Base-by-base conservation (phyloP, 2,888 invertebrate genomes). In the Dyspetes luteomarginatus region DNA sequence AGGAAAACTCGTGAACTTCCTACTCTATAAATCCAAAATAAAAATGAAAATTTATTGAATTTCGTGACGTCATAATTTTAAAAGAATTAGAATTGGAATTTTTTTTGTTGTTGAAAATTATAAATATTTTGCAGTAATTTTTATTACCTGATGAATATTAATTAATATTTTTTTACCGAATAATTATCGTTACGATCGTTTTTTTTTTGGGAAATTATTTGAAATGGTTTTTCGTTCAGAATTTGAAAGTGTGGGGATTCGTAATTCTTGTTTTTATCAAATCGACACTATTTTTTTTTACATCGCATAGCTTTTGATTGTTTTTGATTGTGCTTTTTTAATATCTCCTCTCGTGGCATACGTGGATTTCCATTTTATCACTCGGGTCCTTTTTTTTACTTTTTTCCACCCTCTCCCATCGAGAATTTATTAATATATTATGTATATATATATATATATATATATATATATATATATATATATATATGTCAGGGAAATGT, bases 361-460 rank as follows among this genome's bases (percentile, higher is more conserved):
- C 22, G 62, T 55, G 26, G 12, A 4, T n/a, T 5, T n/a, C 9
- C 26, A 52, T 52, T 55, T 41, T 41, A 9, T 19, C 48, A 2
- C n/a, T 48, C 48, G n/a, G 9, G 7, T 3, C 19, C 48, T 48
- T 7, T 48, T 5, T 17, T 48, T 48, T 15, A 48, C n/a, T 48
- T 67, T 52, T 62, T 30, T 68, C 26, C 5, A 19, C 12, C 19
- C 28, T 68, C 30, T 43, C 28, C 15, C 52, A 41, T 36, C 50
- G 17, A 19, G 17, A 30, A 30, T 65, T n/a, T n/a, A n/a, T n/a
- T n/a, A n/a, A n/a, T n/a, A n/a, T n/a, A n/a, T n/a, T n/a, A n/a
- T n/a, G n/a, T n/a, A n/a, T n/a, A n/a, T n/a, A n/a, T n/a, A n/a
- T n/a, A n/a, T n/a, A n/a, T n/a, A n/a, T n/a, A n/a, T n/a, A n/a